Evolutionary conservation across 2,888 invertebrate genomes (phyloP), one percentile per base, ranked within the genome.

Genomic region (Pyrocoelia pectoralis): DNA sequence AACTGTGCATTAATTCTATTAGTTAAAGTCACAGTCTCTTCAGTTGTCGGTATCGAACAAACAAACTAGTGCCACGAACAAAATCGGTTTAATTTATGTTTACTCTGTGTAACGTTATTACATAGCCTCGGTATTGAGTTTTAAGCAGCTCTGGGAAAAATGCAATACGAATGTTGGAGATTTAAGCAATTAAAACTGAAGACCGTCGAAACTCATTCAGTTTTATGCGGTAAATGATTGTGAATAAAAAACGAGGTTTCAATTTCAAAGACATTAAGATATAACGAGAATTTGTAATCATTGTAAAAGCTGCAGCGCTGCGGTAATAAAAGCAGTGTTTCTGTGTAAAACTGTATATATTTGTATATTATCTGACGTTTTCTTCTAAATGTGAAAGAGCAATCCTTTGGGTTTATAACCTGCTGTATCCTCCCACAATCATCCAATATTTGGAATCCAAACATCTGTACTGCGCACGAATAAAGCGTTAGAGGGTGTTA

Each of bases 371-470:
- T 58, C 57, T 46, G 62, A 53, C 41, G 55, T 63, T 58, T 55
- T 53, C 54, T 55, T 63, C 55, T 55, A 64, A 64, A 60, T 60
- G 64, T 57, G 61, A 65, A 61, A 61, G 56, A 65, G 46, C 59
- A 61, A 56, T 56, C 51, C 51, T 33, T 46, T 33, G 61, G 57
- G 64, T 60, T 60, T 56, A 56, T 61, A 51, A 65, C 53, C 56
- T 38, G 43, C 57, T 24, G 51, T 51, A 58, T 55, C 57, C 61
- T 51, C 61, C 54, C 56, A 58, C 65, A 55, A 61, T 61, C 51
- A 51, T 65, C 65, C 56, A 65, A 65, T 65, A 65, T 65, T 65
- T 65, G 61, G 61, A 61, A 65, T 65, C 65, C 57, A 61, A 65
- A 65, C 65, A 65, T 65, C 65, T 65, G 65, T 61, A 61, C 61